Evolutionary conservation across 2,113 vertebrate genomes (phyloP).

Genomic region (Lagenorhynchus albirostris): DNA sequence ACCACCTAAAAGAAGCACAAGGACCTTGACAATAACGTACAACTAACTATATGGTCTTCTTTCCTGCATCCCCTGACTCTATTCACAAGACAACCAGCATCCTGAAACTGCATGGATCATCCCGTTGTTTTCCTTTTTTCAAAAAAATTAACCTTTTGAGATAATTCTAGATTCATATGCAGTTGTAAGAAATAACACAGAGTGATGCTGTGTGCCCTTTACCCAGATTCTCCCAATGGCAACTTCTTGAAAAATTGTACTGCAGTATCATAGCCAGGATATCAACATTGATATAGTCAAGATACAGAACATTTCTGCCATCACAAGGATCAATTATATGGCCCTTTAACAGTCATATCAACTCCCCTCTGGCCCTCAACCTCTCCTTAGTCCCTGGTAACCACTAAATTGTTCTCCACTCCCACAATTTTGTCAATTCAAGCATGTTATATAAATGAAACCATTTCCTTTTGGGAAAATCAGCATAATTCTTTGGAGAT

Average conservation of each 20-base stretch:
- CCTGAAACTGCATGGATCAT: neutral
- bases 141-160: neutral
- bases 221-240: too few relatives aligned
- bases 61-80: neutral
- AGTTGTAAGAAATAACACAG: neutral
- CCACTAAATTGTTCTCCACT: neutral
- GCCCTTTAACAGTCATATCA: neutral
- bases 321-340: neutral
- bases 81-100: neutral
- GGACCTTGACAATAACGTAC: neutral
- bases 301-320: neutral
- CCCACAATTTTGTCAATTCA: neutral
- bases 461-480: too few relatives aligned
- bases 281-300: neutral
- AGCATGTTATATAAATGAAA: neutral
- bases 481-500: too few relatives aligned
- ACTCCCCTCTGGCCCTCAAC: neutral
- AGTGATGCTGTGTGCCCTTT: neutral
- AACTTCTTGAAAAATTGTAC: neutral
- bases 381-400: neutral
- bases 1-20: neutral
- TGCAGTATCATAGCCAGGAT: neutral
- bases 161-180: neutral
- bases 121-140: neutral
- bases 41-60: neutral